These are phyloP conservation scores for Neopelma chrysocephalum DNA, from an alignment of 2,797 vertebrate genomes.

Conservation along the genomic window DNA sequence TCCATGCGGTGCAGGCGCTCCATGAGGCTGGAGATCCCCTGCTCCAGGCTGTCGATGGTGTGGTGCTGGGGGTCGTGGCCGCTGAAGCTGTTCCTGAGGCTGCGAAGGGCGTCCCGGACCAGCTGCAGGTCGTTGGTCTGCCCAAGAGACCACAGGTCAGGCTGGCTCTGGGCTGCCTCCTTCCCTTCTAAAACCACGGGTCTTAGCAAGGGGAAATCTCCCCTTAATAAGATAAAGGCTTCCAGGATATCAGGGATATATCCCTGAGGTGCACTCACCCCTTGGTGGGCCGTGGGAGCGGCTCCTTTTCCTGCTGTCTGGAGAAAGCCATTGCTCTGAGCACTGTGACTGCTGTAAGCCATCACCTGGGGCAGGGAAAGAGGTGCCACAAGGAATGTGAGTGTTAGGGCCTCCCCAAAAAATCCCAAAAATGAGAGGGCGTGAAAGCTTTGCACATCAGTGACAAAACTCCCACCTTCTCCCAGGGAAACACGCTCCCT, in stretches of 20 bases:
- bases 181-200: not conserved
- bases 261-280: conserved; percentile 74
- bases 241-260: not conserved
- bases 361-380: conserved; percentile 51
- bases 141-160: not conserved
- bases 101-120: conserved; percentile 89
- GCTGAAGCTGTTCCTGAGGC: conserved; percentile 92
- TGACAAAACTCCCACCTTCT: not conserved
- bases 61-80: conserved; percentile 96
- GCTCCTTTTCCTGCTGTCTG: conserved; percentile 76
- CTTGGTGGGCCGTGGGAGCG: conserved; percentile 73
- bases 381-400: not conserved
- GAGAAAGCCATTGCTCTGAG: conserved; percentile 88
- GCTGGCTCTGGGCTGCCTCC: not conserved
- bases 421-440: not conserved
- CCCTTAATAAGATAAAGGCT: not conserved
- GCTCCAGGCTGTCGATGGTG: conserved; percentile 97
- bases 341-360: conserved; percentile 58
- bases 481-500: not conserved
- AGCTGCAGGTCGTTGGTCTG: conserved; percentile 92
- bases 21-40: conserved; percentile 93
- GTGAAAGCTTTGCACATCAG: not conserved
- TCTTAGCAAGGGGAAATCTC: not conserved
- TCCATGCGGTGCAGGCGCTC: conserved; percentile 87
- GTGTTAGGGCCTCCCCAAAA: not conserved